Percentiles rank a stretch among this genome's conserved stretches.
Conservation (phyloP, 2,113 vertebrate species). For the Bungarus multicinctus region DNA sequence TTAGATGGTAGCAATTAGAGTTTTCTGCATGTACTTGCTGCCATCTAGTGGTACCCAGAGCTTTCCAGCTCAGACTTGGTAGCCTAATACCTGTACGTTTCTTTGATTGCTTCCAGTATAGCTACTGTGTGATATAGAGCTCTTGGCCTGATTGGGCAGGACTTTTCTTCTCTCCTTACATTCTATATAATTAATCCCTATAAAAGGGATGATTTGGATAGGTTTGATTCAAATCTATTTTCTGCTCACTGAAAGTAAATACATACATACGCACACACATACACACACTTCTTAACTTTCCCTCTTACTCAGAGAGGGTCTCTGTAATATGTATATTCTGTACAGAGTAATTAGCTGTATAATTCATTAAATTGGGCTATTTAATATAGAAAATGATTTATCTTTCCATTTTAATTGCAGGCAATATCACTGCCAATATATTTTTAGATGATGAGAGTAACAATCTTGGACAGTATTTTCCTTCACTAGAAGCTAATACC, state of each 20-base stretch:
- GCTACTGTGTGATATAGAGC: neutral
- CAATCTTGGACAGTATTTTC: rapidly evolving
- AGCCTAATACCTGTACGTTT: neutral
- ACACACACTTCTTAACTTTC: too few relatives aligned
- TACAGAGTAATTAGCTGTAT: neutral
- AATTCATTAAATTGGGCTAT: neutral
- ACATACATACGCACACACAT: too few relatives aligned
- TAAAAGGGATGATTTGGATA: neutral
- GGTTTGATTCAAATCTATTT: neutral
- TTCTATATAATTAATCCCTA: neutral
- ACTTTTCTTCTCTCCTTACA: neutral
- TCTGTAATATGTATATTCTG: neutral
- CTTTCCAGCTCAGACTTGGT: neutral
- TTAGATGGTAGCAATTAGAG: neutral
- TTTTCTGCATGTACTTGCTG: neutral
- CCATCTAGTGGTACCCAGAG: neutral
- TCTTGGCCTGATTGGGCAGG: neutral
- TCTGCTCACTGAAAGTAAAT: neutral
- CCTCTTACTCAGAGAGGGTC: neutral
- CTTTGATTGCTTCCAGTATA: neutral
- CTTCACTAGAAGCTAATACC: neutral
- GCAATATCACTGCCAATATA: neutral
- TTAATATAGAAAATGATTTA: constrained; percentile 6
- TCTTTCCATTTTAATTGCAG: neutral
- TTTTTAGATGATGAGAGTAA: neutral